Conservation (phyloP, 2,113 vertebrate species). For the Siniperca knerii region DNA sequence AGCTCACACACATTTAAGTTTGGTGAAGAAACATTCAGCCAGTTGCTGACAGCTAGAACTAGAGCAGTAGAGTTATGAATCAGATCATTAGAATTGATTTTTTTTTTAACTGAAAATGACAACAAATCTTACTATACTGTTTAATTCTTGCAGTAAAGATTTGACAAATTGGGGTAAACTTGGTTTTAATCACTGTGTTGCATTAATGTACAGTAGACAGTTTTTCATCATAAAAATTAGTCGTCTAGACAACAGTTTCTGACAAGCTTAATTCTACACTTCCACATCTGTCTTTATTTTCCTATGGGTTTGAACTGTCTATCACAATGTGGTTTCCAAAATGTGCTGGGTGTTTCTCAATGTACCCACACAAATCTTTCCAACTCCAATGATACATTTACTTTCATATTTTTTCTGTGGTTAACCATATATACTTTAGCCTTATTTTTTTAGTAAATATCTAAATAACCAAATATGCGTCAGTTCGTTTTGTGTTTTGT, state of each 20-base stretch:
- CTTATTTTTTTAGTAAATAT: slow-evolving; percentile 66
- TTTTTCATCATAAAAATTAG: slow-evolving; percentile 71
- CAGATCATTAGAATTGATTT: slow-evolving; percentile 24
- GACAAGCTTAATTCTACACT: slow-evolving; percentile 72
- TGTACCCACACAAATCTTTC: slow-evolving; percentile 72
- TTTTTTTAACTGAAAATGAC: slow-evolving; percentile 23
- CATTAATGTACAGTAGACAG: slow-evolving; percentile 45
- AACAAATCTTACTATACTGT: neutral
- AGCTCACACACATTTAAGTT: slow-evolving; percentile 15
- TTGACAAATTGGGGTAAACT: slow-evolving; percentile 30
- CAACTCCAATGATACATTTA: slow-evolving; percentile 71
- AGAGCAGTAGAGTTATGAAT: slow-evolving; percentile 23
- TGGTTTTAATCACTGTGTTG: slow-evolving; percentile 61
- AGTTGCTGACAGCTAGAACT: slow-evolving; percentile 44
- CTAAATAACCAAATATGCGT: slow-evolving; percentile 59
- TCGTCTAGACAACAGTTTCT: slow-evolving; percentile 74
- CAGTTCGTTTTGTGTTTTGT: slow-evolving; percentile 16
- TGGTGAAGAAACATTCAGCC: slow-evolving; percentile 26
- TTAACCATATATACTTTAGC: slow-evolving; percentile 67
- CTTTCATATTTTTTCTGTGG: slow-evolving; percentile 72
- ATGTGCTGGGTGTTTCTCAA: slow-evolving; percentile 73
- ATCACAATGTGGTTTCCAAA: slow-evolving; percentile 72
- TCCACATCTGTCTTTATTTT: slow-evolving; percentile 83
- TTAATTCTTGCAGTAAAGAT: neutral
- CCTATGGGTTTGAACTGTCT: slow-evolving; percentile 76